phyloP scores from a whole-genome alignment of 2,797 vertebrate species.

The Graptemys geographica region DNA sequence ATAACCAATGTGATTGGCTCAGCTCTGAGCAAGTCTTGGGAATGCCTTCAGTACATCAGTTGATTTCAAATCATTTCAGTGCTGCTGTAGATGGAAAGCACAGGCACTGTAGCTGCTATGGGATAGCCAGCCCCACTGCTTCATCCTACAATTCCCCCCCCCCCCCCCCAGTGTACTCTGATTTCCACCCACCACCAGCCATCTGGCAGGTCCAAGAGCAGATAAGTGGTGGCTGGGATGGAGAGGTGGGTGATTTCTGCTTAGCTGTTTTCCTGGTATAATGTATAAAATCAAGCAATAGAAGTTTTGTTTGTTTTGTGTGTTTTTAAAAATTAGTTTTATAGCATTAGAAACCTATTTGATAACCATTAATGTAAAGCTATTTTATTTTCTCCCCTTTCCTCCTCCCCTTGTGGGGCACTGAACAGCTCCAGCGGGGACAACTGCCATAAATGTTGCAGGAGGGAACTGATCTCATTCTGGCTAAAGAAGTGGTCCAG shows the following conservation, averaged over 20 bases:
- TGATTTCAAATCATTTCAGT: not conserved
- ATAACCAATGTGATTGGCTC: not conserved
- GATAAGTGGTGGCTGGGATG: not conserved
- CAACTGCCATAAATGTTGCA: slow-evolving; percentile 53
- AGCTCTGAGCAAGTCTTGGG: not conserved
- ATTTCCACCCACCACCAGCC: not conserved
- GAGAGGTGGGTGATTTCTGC: not conserved
- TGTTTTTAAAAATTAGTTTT: not conserved
- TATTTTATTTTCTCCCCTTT: not conserved
- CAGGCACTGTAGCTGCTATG: not conserved
- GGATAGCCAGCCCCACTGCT: not conserved
- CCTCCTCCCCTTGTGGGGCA: not conserved
- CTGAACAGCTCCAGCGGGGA: not conserved
- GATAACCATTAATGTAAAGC: not conserved
- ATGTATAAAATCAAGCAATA: not conserved
- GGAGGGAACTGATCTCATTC: slow-evolving; percentile 52
- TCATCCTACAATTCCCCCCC: not conserved
- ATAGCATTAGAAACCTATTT: not conserved
- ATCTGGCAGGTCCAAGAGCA: not conserved
- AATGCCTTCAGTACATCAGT: not conserved
- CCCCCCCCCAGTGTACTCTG: not conserved
- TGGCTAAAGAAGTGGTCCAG: slow-evolving; percentile 33
- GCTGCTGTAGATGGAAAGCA: not conserved
- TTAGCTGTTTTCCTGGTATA: not conserved
- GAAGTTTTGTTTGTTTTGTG: not conserved